These are phyloP conservation scores for Sinodicranocentrus sp. DNA, from an alignment of 2,888 invertebrate genomes.

Conservation along the genomic window DNA sequence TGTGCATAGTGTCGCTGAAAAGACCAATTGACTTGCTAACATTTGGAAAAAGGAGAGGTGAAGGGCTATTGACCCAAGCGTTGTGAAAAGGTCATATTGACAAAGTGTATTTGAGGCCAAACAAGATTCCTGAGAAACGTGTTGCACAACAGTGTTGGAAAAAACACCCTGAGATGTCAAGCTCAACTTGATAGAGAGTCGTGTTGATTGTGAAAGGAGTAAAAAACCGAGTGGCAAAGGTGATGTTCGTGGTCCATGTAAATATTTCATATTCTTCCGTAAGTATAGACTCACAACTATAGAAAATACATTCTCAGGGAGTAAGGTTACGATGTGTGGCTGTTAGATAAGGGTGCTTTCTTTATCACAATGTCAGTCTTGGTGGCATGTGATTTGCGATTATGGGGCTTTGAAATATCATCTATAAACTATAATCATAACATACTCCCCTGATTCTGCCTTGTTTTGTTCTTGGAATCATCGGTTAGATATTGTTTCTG, in stretches of 20 bases:
- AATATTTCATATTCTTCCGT: no score
- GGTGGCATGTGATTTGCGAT: slow-evolving; percentile 38
- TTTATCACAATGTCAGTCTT: background rate
- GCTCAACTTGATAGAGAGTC: slow-evolving; percentile 12
- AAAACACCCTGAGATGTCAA: slow-evolving; percentile 12
- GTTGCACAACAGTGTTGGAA: background rate
- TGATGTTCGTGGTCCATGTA: slow-evolving; percentile 28
- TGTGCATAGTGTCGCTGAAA: background rate
- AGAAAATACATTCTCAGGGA: no score
- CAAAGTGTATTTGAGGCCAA: slow-evolving; percentile 14
- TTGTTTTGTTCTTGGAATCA: no score
- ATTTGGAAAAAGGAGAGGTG: slow-evolving; percentile 12
- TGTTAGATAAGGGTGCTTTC: slow-evolving; percentile 28
- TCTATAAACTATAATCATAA: no score
- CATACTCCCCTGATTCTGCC: no score
- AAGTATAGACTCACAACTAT: no score
- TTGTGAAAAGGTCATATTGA: slow-evolving; percentile 46
- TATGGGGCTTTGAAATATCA: slow-evolving; percentile 43
- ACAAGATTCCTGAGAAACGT: slow-evolving; percentile 2
- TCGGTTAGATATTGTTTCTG: no score
- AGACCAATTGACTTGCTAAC: slow-evolving; percentile 9
- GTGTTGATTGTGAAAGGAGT: slow-evolving; percentile 28
- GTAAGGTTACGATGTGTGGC: no score
- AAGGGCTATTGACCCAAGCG: slow-evolving; percentile 45
- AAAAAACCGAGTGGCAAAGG: slow-evolving; percentile 28